phyloP scores from a whole-genome alignment of 1,140 invertebrate genomes.

The Polyergus mexicanus region DNA sequence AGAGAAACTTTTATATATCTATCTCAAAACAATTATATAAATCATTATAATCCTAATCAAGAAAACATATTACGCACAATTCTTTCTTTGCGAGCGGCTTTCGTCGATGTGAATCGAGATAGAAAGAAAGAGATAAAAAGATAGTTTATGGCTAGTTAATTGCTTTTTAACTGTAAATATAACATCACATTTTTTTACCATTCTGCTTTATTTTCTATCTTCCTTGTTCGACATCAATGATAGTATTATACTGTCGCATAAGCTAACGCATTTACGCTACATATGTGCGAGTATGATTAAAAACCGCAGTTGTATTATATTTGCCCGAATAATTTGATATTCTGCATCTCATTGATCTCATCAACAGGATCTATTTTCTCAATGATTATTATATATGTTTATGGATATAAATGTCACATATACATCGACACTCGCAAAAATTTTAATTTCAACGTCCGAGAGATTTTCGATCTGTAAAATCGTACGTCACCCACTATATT shows the following conservation, averaged over 20 bases:
- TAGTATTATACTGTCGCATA: conserved; percentile 51
- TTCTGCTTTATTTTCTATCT: background rate
- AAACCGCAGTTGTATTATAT: background rate
- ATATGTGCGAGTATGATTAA: background rate
- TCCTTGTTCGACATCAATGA: conserved; percentile 25
- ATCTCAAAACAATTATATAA: background rate
- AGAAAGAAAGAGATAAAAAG: conserved; percentile 71
- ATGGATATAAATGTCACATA: background rate
- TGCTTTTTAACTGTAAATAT: conserved; percentile 69
- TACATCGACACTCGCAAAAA: background rate
- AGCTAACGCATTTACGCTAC: background rate
- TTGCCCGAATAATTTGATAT: background rate
- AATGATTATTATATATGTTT: background rate
- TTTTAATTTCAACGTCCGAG: conserved; percentile 19
- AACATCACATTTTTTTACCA: conserved; percentile 23
- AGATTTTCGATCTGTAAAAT: conserved; percentile 28
- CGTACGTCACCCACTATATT: background rate
- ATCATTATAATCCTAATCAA: background rate
- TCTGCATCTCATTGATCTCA: background rate
- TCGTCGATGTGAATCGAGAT: conserved; percentile 43
- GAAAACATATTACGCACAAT: background rate
- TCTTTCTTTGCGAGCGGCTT: conserved; percentile 15
- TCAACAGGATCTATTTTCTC: background rate
- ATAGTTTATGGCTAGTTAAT: conserved; percentile 59
- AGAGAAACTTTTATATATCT: background rate